Evolutionary conservation across 2,888 invertebrate genomes (phyloP), one percentile per base, ranked within the genome.

Genomic region (Stenurella melanura): DNA sequence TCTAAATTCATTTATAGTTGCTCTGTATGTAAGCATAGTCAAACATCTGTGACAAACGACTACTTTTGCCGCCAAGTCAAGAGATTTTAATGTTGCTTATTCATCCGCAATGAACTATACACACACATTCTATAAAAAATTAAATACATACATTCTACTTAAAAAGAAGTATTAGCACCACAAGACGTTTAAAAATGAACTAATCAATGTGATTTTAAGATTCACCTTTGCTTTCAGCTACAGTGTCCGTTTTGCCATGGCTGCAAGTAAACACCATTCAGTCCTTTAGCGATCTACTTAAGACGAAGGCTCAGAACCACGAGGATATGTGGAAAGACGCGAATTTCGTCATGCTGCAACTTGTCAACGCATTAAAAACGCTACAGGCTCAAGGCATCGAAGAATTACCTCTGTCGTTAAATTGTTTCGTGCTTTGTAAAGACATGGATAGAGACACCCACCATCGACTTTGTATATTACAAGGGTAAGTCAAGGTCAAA

Each of bases 341-440:
- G 58, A 93, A 94, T 79, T 95, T 96, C 87, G 92, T 96, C 81
- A 92, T 96, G 90, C 90, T 96, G 72, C 96, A 96, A 85, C 90
- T 96, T 77, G 94, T 96, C 30, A 96, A 95, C 82, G 95, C 95
- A 0, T 90, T 96, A 81, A 96, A 96, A 87, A 94, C 93, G 85
- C 90, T 96, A 26, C 96, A 96, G 88, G 95, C 95, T 0, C 93
- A 95, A 81, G 96, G 96, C 1, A 93, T 95, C 26, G 96, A 96
- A 86, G 96, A 96, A 84, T 91, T 95, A 50, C 92, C 95, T 0
- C 91, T 93, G 64, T 92, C 93, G 79, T 88, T 96, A 75, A 93
- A 93, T 42, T 94, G 95, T 80, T 94, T 96, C 82, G 92, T 96
- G 11, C 91, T 96, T 7, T 92, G 94, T 81, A 93, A 93, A 85